Evolutionary conservation across 2,113 vertebrate species (phyloP).

Genomic region (Brachypteracias leptosomus): DNA sequence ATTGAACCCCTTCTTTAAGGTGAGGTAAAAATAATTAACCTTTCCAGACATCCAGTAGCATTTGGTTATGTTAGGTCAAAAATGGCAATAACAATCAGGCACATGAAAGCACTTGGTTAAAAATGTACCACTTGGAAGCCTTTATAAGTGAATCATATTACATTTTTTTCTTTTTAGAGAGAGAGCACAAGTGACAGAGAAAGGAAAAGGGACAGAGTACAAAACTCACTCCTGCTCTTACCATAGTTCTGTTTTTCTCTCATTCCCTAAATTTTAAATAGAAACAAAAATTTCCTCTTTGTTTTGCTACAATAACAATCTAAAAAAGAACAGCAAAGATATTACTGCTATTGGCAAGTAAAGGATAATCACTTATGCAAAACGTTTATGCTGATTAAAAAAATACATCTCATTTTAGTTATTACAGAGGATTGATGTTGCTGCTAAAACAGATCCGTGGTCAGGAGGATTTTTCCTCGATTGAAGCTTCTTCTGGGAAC

Average conservation of each 20-base stretch:
- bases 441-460: background rate
- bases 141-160: constrained; percentile 17
- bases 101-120: constrained; percentile 38
- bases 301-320: background rate
- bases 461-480: background rate
- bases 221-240: constrained; percentile 1
- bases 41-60: background rate
- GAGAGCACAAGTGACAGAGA: background rate
- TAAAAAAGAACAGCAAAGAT: background rate
- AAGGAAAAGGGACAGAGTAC: background rate
- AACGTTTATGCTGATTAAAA: background rate
- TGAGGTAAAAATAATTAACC: constrained; percentile 40
- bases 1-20: background rate
- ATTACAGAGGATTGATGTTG: background rate
- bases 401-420: background rate
- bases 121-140: constrained; percentile 19
- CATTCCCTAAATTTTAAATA: background rate
- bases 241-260: background rate
- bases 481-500: background rate
- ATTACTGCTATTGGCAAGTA: background rate
- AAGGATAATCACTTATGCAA: background rate
- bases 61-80: constrained; percentile 18
- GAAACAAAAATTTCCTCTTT: background rate
- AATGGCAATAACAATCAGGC: background rate
- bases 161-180: background rate